Percentiles rank a stretch among this genome's conserved stretches.
These are phyloP conservation scores for Alauda arvensis DNA, from an alignment of 2,797 vertebrate species.

Conservation along the genomic window DNA sequence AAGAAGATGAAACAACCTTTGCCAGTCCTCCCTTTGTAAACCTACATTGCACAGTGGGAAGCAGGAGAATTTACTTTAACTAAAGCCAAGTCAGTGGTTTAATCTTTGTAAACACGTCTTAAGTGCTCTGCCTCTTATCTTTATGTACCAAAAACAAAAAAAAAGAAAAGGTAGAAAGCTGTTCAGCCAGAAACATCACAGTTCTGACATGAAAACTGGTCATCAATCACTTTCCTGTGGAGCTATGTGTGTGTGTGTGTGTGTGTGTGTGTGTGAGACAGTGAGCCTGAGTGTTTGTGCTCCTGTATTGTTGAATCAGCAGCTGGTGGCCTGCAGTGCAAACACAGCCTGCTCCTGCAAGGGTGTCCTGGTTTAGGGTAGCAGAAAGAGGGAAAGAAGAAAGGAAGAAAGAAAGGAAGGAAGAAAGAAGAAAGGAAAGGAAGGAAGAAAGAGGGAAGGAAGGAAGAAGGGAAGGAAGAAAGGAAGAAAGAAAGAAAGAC, in stretches of 20 bases:
- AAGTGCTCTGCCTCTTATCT: constrained; percentile 66
- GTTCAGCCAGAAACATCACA: constrained; percentile 43
- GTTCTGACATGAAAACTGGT: constrained; percentile 22
- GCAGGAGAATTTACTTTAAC: constrained; percentile 55
- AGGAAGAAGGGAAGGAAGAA: no score
- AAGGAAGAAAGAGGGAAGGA: neutral
- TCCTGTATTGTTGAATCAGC: neutral
- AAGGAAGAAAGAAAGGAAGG: no score
- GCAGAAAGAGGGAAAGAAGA: no score
- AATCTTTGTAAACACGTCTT: constrained; percentile 60
- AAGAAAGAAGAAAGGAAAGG: neutral
- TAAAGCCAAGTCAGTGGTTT: constrained; percentile 63
- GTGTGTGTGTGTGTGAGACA: neutral
- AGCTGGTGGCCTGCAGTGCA: neutral
- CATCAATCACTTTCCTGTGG: constrained; percentile 38
- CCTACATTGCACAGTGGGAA: constrained; percentile 45
- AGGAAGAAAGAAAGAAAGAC: no score
- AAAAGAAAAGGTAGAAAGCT: constrained; percentile 8
- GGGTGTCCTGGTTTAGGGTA: no score
- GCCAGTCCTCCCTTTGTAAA: constrained; percentile 50
- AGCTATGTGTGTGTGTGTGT: neutral
- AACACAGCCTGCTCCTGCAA: neutral
- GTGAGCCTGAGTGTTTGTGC: neutral
- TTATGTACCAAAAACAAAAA: constrained; percentile 30
- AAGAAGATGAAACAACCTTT: constrained; percentile 41